Base-by-base conservation (phyloP, 2,888 invertebrate species). In the Resseliella maxima region DNA sequence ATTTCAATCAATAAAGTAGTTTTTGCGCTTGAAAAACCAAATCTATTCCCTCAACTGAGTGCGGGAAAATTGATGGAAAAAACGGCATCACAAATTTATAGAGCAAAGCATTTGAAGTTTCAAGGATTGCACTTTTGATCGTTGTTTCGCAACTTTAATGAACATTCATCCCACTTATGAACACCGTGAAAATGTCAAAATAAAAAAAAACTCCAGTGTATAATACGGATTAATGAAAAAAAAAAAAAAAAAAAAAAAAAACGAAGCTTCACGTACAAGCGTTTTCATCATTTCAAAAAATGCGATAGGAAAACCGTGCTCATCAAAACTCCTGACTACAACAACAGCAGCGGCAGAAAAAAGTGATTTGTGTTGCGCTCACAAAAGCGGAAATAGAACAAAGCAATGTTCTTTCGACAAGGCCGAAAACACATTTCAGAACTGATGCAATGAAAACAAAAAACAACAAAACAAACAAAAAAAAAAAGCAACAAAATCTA, bases 401-500 rank as follows among this genome's bases (percentile, higher is more conserved):
- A 72, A 72, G 35, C 27, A 31, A 72, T 35, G 72, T 72, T 72
- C 31, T 72, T 31, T 72, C 72, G 72, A 72, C 31, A 72, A 72
- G 72, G 15, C 72, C 31, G 27, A 59, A 59, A 59, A 59, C 27
- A 2, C 59, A 59, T 59, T 59, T 27, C 59, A 59, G 46, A 50
- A 50, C 18, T 1, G 18, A 50, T 8, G 46, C 8, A 18, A n/a
- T n/a, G n/a, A n/a, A n/a, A n/a, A n/a, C n/a, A 41, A 41, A 41
- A 41, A 41, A 41, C 5, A 50, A 50, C 50, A 50, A 50, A 21
- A 50, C 18, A 50, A 50, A 50, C 2, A 50, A 21, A 5, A 72
- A 35, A 12, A 72, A n/a, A 27, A 27, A 59, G 24, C 21, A 31
- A 72, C 0, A 31, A 15, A 72, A 72, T 31, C 0, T 72, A 35